phyloP scores from a whole-genome alignment of 2,113 vertebrate genomes.

The Callithrix jacchus region DNA sequence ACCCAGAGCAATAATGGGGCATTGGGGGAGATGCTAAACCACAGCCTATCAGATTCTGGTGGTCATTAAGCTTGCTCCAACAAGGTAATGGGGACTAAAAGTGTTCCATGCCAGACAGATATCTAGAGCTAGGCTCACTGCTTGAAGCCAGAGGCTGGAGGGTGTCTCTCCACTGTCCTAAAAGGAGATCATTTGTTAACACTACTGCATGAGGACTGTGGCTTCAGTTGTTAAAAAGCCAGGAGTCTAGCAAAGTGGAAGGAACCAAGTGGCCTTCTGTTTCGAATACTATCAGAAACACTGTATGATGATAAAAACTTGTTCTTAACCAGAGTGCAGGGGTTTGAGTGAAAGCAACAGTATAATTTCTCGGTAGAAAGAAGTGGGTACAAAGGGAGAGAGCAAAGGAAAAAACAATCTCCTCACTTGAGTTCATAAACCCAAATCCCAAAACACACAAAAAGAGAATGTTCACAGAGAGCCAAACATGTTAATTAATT shows the following conservation, averaged over 20 bases:
- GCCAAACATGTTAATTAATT: not conserved
- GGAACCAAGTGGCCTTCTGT: not conserved
- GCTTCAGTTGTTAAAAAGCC: not conserved
- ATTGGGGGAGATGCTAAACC: not conserved
- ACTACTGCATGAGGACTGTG: not conserved
- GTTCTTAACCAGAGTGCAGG: not conserved
- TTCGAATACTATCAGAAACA: not conserved
- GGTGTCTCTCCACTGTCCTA: not conserved
- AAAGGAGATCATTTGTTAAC: not conserved
- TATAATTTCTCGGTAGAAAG: not conserved
- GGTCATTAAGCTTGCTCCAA: not conserved
- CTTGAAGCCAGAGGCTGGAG: not conserved
- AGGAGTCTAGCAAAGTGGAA: not conserved
- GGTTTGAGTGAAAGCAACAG: not conserved
- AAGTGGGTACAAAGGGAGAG: not conserved
- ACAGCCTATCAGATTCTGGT: not conserved
- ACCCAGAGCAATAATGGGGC: no score
- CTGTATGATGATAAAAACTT: not conserved
- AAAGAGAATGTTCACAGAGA: not conserved
- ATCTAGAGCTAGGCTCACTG: not conserved
- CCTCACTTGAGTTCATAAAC: not conserved
- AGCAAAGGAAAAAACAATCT: not conserved
- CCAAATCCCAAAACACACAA: conserved; percentile 9
- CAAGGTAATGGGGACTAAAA: not conserved
- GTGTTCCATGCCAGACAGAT: not conserved